A percentile compares a stretch with the other conserved stretches of the same genome.
Evolutionary conservation across 1,140 invertebrate species (phyloP).

Genomic region (Anagrus nilaparvatae): DNA sequence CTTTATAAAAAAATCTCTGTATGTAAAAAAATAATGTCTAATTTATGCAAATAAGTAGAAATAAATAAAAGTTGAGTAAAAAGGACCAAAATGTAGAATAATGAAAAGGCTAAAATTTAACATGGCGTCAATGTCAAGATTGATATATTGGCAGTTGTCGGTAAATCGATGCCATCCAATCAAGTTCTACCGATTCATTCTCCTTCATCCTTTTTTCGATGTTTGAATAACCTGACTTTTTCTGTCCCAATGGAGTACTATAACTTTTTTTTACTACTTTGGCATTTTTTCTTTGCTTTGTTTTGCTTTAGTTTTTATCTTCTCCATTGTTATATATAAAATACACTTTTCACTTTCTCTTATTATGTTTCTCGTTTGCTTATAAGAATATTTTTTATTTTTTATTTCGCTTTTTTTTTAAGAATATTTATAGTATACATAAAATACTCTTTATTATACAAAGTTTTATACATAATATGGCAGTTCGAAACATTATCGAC

Average conservation of each 20-base stretch:
- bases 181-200: constrained; percentile 16
- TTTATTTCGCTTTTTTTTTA: too few relatives aligned
- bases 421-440: too few relatives aligned
- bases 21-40: too few relatives aligned
- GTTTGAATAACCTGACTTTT: too few relatives aligned
- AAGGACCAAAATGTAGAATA: neutral
- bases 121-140: constrained; percentile 1
- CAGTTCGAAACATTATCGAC: constrained; percentile 7
- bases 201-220: neutral
- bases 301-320: neutral
- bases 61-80: neutral
- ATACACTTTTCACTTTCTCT: too few relatives aligned
- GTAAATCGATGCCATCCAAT: constrained; percentile 19
- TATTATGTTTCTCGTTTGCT: too few relatives aligned
- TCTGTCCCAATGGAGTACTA: neutral
- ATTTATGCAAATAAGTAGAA: too few relatives aligned
- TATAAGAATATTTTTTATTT: too few relatives aligned
- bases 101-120: constrained; percentile 3
- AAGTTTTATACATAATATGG: neutral
- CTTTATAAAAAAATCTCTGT: too few relatives aligned
- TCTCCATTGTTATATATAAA: neutral
- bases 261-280: neutral
- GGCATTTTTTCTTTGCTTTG: neutral
- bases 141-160: constrained; percentile 11
- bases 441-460: neutral